A percentile compares a stretch with the other conserved stretches of the same genome.
Conservation (phyloP, 2,113 vertebrate genomes). For the Pseudorectes ferrugineus region DNA sequence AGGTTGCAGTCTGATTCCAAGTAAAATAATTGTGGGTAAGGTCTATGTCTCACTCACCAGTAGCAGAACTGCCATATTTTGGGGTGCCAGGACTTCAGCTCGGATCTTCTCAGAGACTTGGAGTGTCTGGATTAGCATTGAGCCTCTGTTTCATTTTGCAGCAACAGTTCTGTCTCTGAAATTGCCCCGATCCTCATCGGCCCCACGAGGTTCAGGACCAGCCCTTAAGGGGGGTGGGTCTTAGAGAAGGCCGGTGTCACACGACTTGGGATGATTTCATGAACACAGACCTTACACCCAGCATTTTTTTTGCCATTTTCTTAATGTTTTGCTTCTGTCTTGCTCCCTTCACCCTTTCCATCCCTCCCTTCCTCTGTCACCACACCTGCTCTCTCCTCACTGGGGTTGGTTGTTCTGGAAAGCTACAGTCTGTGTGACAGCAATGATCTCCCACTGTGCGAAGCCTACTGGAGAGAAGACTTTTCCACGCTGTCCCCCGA, state of each 20-base stretch:
- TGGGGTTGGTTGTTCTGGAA: slow-evolving; percentile 77
- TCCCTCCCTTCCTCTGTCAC: neutral
- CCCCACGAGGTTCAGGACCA: neutral
- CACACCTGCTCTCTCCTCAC: slow-evolving; percentile 55
- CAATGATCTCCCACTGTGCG: slow-evolving; percentile 89
- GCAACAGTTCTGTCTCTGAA: neutral
- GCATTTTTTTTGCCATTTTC: slow-evolving; percentile 25
- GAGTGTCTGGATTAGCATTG: neutral
- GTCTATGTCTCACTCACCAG: neutral
- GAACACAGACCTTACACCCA: neutral
- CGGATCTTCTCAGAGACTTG: neutral
- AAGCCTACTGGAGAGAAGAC: slow-evolving; percentile 88
- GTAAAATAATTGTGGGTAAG: neutral
- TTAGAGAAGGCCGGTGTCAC: neutral
- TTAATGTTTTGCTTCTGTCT: slow-evolving; percentile 76
- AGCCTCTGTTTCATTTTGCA: neutral
- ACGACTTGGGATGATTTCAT: neutral
- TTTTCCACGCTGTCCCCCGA: slow-evolving; percentile 75
- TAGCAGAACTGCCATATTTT: neutral
- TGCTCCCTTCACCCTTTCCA: slow-evolving; percentile 5
- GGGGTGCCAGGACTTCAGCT: neutral
- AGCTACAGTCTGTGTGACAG: slow-evolving; percentile 94
- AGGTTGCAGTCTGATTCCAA: neutral
- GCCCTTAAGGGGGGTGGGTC: neutral
- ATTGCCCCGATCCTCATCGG: neutral